Percentiles rank a stretch among this genome's conserved stretches.
phyloP scores from a whole-genome alignment of 2,113 vertebrate genomes.

The Columbina picui region DNA sequence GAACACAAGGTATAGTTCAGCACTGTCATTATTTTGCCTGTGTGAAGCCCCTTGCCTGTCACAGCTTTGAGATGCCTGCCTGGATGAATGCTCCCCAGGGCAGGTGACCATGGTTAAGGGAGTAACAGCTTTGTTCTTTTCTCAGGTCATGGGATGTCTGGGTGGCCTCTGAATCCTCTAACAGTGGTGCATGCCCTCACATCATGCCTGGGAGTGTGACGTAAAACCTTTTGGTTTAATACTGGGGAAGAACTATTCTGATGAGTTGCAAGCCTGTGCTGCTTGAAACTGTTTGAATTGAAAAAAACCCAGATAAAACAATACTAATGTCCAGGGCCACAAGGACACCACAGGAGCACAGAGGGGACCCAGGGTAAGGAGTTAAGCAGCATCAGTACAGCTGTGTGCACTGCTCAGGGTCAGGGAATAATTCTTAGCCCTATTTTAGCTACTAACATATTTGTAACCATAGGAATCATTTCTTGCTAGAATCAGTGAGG shows the following conservation, averaged over 20 bases:
- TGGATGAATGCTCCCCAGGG: not conserved
- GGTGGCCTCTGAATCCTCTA: not conserved
- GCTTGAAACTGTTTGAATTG: not conserved
- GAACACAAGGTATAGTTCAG: not conserved
- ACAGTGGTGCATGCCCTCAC: fast-evolving
- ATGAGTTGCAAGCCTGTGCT: not conserved
- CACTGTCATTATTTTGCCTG: not conserved
- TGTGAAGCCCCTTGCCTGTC: not conserved
- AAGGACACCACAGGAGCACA: not conserved
- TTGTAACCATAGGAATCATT: not conserved
- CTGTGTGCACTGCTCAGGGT: fast-evolving
- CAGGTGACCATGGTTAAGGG: not conserved
- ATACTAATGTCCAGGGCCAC: not conserved
- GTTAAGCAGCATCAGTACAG: not conserved
- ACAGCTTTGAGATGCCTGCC: not conserved
- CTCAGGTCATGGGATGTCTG: not conserved
- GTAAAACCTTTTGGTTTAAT: not conserved
- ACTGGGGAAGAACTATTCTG: not conserved
- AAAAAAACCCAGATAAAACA: not conserved
- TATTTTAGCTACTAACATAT: not conserved
- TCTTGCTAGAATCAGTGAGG: not conserved
- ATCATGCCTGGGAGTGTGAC: not conserved
- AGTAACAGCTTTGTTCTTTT: not conserved
- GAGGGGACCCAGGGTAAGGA: not conserved
- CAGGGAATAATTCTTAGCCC: not conserved